Evolutionary conservation across 2,797 vertebrate species (phyloP).

Genomic region (Argentina silus): DNA sequence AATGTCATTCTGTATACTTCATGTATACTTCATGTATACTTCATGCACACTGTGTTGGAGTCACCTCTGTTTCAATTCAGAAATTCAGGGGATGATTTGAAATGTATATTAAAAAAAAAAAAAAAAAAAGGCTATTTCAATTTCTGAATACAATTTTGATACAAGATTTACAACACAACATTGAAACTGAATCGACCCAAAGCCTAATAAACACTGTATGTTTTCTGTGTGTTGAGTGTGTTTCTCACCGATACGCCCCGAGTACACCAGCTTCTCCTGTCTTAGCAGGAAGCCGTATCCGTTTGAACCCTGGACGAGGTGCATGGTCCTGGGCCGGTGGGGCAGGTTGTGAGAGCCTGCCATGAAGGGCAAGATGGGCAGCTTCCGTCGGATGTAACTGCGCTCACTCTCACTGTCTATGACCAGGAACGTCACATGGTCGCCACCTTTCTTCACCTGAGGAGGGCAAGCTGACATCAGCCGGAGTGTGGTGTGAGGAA

Average conservation of each 20-base stretch:
- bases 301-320: constrained; percentile 78
- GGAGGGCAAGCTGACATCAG: not conserved
- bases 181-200: too few species aligned
- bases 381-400: constrained; percentile 75
- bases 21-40: too few species aligned
- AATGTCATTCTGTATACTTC: too few species aligned
- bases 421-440: constrained; percentile 85
- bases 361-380: constrained; percentile 81
- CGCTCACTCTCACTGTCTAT: constrained; percentile 81
- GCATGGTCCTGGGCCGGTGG: constrained; percentile 77
- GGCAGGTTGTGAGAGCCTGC: constrained; percentile 82
- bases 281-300: constrained; percentile 93
- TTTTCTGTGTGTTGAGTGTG: constrained; percentile 1
- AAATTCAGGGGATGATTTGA: too few species aligned
- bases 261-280: constrained; percentile 79
- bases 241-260: constrained; percentile 75
- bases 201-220: not conserved
- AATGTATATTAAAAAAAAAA: too few species aligned
- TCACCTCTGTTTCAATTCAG: too few species aligned
- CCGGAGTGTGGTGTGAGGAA: not conserved
- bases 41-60: too few species aligned
- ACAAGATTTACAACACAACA: too few species aligned
- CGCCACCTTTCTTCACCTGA: constrained; percentile 82
- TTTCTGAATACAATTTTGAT: too few species aligned
- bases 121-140: too few species aligned